A percentile compares a stretch with the other conserved stretches of the same genome.
Evolutionary conservation across 2,797 vertebrate genomes (phyloP).

Genomic region (Lophius americanus): DNA sequence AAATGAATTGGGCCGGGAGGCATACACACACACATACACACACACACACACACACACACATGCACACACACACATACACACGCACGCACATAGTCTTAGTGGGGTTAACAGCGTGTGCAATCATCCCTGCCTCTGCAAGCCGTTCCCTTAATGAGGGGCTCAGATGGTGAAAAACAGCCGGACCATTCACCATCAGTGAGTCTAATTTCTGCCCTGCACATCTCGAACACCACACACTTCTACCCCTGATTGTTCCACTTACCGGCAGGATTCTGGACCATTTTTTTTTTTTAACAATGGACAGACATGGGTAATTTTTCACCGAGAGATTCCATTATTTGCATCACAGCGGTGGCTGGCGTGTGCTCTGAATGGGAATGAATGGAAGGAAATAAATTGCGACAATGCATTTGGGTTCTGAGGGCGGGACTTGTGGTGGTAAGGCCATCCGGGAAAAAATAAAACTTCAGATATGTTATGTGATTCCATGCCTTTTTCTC

Average conservation of each 20-base stretch:
- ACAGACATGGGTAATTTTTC: conserved; percentile 7
- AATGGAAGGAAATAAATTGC: background rate
- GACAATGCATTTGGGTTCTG: too few relatives aligned
- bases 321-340: conserved; percentile 13
- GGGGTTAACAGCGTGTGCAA: conserved; percentile 23
- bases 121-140: conserved; percentile 35
- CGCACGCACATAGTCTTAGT: background rate
- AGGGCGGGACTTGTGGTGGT: too few relatives aligned
- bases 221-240: background rate
- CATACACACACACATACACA: background rate
- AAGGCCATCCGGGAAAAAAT: too few relatives aligned
- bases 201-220: conserved; percentile 26
- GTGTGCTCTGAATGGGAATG: background rate
- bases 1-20: background rate
- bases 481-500: too few relatives aligned
- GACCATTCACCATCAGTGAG: conserved; percentile 48
- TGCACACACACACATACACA: too few relatives aligned
- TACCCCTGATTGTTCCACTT: background rate
- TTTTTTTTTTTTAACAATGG: conserved; percentile 16
- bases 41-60: conserved; percentile 6
- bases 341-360: background rate
- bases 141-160: conserved; percentile 48
- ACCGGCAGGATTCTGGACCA: conserved; percentile 3
- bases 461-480: too few relatives aligned
- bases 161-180: conserved; percentile 47